Evolutionary conservation across 1,140 invertebrate species (phyloP).

Genomic region (Drosophila auraria): DNA sequence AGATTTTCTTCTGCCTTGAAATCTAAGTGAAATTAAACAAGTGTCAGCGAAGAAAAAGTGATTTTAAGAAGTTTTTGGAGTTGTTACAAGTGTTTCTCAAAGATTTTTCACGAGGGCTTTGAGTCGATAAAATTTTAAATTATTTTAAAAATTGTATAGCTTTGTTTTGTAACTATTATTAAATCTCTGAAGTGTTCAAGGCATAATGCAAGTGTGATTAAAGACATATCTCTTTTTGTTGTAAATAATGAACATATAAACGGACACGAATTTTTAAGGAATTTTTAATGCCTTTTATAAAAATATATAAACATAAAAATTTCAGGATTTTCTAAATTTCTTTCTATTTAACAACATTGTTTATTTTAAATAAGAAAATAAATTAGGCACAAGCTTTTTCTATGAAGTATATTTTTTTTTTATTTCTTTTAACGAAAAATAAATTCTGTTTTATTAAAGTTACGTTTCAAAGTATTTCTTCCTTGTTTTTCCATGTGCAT

Average conservation of each 20-base stretch:
- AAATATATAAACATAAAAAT: not conserved
- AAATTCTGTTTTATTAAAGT: too few relatives aligned
- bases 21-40: not conserved
- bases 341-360: too few relatives aligned
- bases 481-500: constrained; percentile 22
- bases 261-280: not conserved
- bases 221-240: not conserved
- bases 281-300: not conserved
- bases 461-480: not conserved
- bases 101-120: too few relatives aligned
- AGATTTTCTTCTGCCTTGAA: not conserved
- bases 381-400: not conserved
- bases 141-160: not conserved
- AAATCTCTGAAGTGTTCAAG: not conserved
- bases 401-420: not conserved
- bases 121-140: not conserved
- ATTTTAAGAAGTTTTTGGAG: not conserved
- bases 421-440: not conserved
- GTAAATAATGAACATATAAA: not conserved
- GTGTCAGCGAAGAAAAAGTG: not conserved
- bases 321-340: not conserved
- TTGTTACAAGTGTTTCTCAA: not conserved
- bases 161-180: not conserved
- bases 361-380: not conserved
- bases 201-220: not conserved